phyloP scores from a whole-genome alignment of 2,113 vertebrate species.

The Porphyrio hochstetteri region DNA sequence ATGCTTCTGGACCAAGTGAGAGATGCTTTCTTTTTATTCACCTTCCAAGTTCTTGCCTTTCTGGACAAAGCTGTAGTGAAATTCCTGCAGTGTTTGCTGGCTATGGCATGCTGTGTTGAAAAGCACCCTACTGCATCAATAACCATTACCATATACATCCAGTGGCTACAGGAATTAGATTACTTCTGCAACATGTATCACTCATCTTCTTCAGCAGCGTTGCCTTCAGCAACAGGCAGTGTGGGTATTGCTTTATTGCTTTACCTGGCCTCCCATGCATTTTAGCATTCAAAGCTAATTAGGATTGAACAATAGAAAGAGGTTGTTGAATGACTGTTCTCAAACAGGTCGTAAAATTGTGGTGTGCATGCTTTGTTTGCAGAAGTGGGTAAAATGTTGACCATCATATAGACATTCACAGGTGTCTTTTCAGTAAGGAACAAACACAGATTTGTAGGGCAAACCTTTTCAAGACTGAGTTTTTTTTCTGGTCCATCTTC shows the following conservation, averaged over 20 bases:
- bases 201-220: neutral
- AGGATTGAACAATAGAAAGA: neutral
- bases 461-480: neutral
- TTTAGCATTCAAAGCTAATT: neutral
- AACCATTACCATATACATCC: neutral
- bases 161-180: neutral
- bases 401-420: neutral
- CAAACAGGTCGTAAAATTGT: neutral
- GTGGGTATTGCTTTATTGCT: neutral
- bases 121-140: neutral
- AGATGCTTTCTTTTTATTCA: neutral
- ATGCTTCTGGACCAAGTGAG: neutral
- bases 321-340: neutral
- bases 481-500: neutral
- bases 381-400: neutral
- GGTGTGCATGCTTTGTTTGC: neutral
- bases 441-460: neutral
- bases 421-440: neutral
- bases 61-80: neutral
- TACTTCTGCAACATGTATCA: neutral
- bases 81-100: neutral
- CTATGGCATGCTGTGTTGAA: neutral
- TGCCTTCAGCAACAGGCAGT: neutral
- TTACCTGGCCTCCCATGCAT: neutral
- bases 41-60: neutral